Evolutionary conservation across 2,888 invertebrate genomes (phyloP), one percentile per base, ranked within the genome.

Genomic region (Pseudococcus jackbeardsleyi): DNA sequence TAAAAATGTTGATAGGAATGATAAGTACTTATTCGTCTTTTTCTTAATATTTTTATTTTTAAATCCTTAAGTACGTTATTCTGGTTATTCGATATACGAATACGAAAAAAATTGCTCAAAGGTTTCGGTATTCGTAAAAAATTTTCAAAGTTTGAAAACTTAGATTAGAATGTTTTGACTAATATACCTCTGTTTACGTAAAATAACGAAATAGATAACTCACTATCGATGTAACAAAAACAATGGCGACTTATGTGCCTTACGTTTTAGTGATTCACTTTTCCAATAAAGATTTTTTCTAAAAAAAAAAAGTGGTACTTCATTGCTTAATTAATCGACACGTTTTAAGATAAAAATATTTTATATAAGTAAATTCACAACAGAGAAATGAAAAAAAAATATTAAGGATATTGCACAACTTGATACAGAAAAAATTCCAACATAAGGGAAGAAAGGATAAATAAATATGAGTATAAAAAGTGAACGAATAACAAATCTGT

Each of bases 181-280:
- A 72, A 72, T 72, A 72, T 72, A 33, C 33, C 12, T 72, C 33
- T 72, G 33, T 72, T 72, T 72, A 72, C 68, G 68, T 72, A 72
- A 72, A 64, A 33, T 72, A 72, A 72, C 68, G 68, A 72, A 72
- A 72, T 72, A 72, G 26, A 72, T 72, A 72, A 72, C 68, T 72
- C 59, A 59, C 59, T 59, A 59, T 59, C 68, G 68, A 33, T 72
- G 68, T 72, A 72, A 72, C 68, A 72, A 72, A 33, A 72, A 26
- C 26, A 72, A 42, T 42, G 79, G 79, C 79, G 79, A 79, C 79
- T 79, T n/a, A 79, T 42, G 79, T 79, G 79, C 79, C 79, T 79
- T 79, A 79, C 79, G 42, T 79, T 42, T 79, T 79, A 79, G 79
- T 79, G 79, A 79, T 79, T 79, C 42, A 72, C 39, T 42, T 79